Base-by-base conservation (phyloP, 2,888 invertebrate genomes). In the Megamerina dolium region DNA sequence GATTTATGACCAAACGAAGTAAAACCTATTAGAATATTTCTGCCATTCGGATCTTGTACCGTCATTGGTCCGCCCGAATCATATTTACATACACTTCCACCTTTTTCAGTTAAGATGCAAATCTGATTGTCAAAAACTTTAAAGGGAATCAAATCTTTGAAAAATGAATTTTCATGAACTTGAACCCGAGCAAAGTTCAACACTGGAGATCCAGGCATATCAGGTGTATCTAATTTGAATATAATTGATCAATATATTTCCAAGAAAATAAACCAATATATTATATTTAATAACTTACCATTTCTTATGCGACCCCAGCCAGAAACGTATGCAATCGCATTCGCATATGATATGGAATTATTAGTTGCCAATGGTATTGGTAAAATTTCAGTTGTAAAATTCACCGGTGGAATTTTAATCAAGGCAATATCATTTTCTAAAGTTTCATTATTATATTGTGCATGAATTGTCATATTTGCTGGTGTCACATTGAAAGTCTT, bases 381-480 rank as follows among this genome's bases (percentile, higher is more conserved):
- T 9, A 51, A 49, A 40, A 59, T 48, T 10, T 19, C 3, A 2
- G 27, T 1, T 14, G 44, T 41, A 35, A 37, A 57, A n/a, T 32
- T 0, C 0, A 62, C 50, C 1, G 47, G 3, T 4, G 52, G 53
- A 4, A 59, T 53, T 19, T 50, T 51, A 43, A 66, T 64, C 35
- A 67, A 43, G 0, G 63, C 55, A 35, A 67, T 64, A 34, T 67
- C 66, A 47, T 67, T 59, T n/a, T 41, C 33, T 43, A 61, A 42
- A 6, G 48, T 26, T 2, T 13, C n/a, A 1, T 54, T 45, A 48
- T 59, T 56, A 45, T 55, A 66, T 20, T 58, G 55, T 35, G 66
- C 59, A 45, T 75, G 75, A 9, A 71, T 62, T 42, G 65, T 59
- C 9, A 59, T 51, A 40, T 57, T 48, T 4, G 43, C 43, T 18